Percentiles rank a stretch among this genome's conserved stretches.
Conservation (phyloP, 2,888 invertebrate species). For the Dione juno region DNA sequence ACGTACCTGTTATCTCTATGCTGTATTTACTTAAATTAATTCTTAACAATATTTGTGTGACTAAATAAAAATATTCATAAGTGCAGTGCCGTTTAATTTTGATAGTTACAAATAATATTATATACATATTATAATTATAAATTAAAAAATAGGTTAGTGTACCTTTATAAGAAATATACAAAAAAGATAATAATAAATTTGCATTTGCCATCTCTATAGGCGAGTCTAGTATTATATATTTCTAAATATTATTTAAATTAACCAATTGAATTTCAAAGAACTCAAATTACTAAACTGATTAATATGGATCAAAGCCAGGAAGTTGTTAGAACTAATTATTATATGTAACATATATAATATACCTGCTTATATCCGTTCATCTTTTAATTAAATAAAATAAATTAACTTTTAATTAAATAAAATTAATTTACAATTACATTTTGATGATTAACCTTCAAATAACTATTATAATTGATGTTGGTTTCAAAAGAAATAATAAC, state of each 20-base stretch:
- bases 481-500: conserved; percentile 17
- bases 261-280: not conserved
- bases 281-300: conserved; percentile 4
- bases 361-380: conserved; percentile 16
- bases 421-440: conserved; percentile 1
- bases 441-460: conserved; percentile 15
- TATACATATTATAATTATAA: too few relatives aligned
- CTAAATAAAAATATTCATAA: not conserved
- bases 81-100: too few relatives aligned
- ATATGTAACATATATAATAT: not conserved
- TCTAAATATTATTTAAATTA: too few relatives aligned
- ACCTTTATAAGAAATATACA: too few relatives aligned
- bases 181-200: too few relatives aligned
- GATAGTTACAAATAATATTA: too few relatives aligned
- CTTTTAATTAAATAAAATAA: not conserved
- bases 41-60: not conserved
- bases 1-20: not conserved
- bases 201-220: too few relatives aligned
- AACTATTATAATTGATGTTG: not conserved
- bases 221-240: too few relatives aligned
- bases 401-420: not conserved
- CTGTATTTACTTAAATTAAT: not conserved
- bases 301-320: conserved; percentile 34
- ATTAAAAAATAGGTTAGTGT: too few relatives aligned
- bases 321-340: conserved; percentile 4